These are phyloP conservation scores for Leuciscus idus DNA, from an alignment of 2,113 vertebrate species.

Conservation along the genomic window DNA sequence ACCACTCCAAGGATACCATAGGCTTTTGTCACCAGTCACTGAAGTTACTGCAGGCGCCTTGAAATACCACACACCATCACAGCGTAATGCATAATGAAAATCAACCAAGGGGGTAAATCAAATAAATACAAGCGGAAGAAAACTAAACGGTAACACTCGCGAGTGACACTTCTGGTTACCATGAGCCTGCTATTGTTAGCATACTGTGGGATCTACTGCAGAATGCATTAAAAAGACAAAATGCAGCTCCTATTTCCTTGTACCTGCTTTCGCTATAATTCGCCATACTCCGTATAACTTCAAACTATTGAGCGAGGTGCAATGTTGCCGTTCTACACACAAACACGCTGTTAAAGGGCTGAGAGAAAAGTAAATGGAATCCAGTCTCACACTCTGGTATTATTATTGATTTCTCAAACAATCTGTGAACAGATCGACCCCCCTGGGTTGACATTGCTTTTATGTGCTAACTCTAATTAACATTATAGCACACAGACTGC, in stretches of 20 bases:
- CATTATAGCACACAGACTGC: conserved; percentile 37
- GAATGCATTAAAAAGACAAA: conserved; percentile 30
- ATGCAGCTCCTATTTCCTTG: neutral
- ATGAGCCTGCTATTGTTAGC: neutral
- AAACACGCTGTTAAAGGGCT: neutral
- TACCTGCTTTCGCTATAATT: neutral
- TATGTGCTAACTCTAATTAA: conserved; percentile 50
- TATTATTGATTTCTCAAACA: conserved; percentile 42
- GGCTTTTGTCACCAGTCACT: conserved; percentile 1
- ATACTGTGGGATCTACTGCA: neutral
- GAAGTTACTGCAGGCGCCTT: neutral
- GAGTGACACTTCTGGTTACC: conserved; percentile 20
- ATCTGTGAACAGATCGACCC: conserved; percentile 34
- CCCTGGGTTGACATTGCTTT: conserved; percentile 42
- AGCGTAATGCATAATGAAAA: conserved; percentile 27
- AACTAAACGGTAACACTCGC: conserved; percentile 5
- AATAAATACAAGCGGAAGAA: conserved; percentile 25
- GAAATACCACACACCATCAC: conserved; percentile 29
- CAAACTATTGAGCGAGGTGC: neutral
- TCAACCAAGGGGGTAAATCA: conserved; percentile 23
- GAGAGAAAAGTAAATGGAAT: conserved; percentile 27
- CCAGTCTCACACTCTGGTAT: conserved; percentile 18
- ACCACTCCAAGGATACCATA: conserved; percentile 12
- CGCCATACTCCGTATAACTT: neutral
- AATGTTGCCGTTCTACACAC: neutral